Conservation (phyloP, 1,140 invertebrate species). For the Cylas formicarius region DNA sequence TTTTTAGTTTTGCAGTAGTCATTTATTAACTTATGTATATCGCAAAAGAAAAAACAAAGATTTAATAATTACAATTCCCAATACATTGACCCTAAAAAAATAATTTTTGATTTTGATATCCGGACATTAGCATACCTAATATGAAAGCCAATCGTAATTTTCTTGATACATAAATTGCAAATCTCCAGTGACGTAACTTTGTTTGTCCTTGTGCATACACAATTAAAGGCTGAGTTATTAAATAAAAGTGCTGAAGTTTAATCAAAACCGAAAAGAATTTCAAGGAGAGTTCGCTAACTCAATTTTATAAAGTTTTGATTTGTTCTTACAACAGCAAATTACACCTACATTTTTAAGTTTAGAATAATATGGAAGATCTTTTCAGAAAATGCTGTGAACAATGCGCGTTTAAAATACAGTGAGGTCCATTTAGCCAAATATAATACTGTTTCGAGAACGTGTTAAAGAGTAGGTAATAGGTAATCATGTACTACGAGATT, state of each 20-base stretch:
- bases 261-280: not conserved
- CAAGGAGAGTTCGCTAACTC: not conserved
- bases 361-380: not conserved
- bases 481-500: too few species aligned
- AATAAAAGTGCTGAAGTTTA: too few species aligned
- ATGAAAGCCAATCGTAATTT: not conserved
- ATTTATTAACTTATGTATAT: not conserved
- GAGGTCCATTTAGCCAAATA: too few species aligned
- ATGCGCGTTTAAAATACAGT: too few species aligned
- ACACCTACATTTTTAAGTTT: not conserved
- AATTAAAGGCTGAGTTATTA: too few species aligned
- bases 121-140: not conserved
- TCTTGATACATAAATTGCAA: not conserved
- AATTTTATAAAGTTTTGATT: not conserved
- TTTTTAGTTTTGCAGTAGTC: not conserved
- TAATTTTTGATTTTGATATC: not conserved
- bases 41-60: not conserved
- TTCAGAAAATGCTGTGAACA: too few species aligned
- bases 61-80: too few species aligned
- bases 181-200: conserved; percentile 1
- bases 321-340: not conserved
- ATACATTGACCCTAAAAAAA: too few species aligned
- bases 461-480: too few species aligned
- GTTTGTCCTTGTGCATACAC: too few species aligned
- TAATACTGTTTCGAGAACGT: too few species aligned